Base-by-base conservation (phyloP, 64 coral and sea anemone genomes). In the Dendronephthya gigantea region DNA sequence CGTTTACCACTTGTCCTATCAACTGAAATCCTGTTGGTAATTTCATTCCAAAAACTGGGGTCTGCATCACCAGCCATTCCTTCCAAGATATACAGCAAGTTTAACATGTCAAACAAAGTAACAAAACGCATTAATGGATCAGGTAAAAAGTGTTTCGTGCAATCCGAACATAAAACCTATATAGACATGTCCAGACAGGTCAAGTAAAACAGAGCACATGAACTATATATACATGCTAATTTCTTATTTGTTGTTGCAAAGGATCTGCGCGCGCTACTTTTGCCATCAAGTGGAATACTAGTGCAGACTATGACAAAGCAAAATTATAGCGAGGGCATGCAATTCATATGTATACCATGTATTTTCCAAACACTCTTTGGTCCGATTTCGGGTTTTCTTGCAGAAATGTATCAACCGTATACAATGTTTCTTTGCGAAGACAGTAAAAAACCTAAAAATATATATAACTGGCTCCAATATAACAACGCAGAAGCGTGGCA, bases 61-160 rank as follows among this genome's bases (percentile, higher is more conserved):
- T 88, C 35, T 88, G 86, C 47, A 48, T 88, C 10, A 88, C 86
- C 31, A 88, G 86, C 86, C 86, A 88, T 48, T 76, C 66, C 86
- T 88, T 19, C 11, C 25, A 81, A 13, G 33, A 33, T 11, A n/a
- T 15, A 56, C 13, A 56, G 13, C 15, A 56, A 2, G 51, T 19
- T 14, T 15, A 6, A 45, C 11, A 45, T 6, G 4, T 45, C 41
- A 27, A 27, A 27, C 4, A n/a, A n/a, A n/a, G n/a, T n/a, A n/a
- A n/a, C n/a, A n/a, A n/a, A n/a, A n/a, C n/a, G n/a, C n/a, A n/a
- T n/a, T n/a, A n/a, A n/a, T n/a, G n/a, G n/a, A n/a, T n/a, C n/a
- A n/a, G n/a, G n/a, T n/a, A n/a, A n/a, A n/a, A n/a, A n/a, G n/a
- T n/a, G n/a, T n/a, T n/a, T n/a, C n/a, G n/a, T n/a, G n/a, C n/a